These are phyloP conservation scores for Epicampocera succincta DNA, from an alignment of 2,888 invertebrate genomes.

Conservation along the genomic window DNA sequence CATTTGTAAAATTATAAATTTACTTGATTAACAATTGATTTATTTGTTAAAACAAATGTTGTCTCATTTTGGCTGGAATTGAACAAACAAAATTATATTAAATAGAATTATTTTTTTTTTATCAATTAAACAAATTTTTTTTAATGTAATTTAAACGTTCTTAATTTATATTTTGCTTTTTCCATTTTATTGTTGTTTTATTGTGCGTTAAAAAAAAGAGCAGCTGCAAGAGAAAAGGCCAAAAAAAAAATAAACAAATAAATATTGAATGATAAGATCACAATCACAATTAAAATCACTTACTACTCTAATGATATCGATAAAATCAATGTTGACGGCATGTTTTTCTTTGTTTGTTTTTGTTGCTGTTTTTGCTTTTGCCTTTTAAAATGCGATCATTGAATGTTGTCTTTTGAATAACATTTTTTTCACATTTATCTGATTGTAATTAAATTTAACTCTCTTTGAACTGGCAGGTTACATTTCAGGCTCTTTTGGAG, in stretches of 20 bases:
- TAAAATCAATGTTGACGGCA: conserved; percentile 25
- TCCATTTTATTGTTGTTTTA: too few relatives aligned
- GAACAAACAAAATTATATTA: too few relatives aligned
- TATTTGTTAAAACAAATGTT: neutral
- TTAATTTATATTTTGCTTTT: neutral
- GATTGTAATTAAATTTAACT: conserved; percentile 11
- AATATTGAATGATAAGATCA: conserved; percentile 47
- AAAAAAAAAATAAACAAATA: neutral
- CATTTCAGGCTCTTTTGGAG: too few relatives aligned
- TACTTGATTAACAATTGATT: neutral
- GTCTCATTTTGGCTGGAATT: too few relatives aligned
- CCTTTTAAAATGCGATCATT: conserved; percentile 1
- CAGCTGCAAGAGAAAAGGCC: too few relatives aligned
- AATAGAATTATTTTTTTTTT: too few relatives aligned
- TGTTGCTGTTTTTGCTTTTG: too few relatives aligned
- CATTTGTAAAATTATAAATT: conserved; percentile 1
- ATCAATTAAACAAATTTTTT: neutral
- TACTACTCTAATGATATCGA: conserved; percentile 39
- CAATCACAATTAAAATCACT: conserved; percentile 40
- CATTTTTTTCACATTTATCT: neutral
- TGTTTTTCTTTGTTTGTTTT: conserved; percentile 22
- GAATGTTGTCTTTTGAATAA: neutral
- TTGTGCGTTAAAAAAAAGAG: too few relatives aligned
- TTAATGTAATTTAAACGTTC: conserved; percentile 25
- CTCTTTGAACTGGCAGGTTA: too few relatives aligned